Evolutionary conservation across 2,888 invertebrate species (phyloP).

Genomic region (Drosophila anomelani): DNA sequence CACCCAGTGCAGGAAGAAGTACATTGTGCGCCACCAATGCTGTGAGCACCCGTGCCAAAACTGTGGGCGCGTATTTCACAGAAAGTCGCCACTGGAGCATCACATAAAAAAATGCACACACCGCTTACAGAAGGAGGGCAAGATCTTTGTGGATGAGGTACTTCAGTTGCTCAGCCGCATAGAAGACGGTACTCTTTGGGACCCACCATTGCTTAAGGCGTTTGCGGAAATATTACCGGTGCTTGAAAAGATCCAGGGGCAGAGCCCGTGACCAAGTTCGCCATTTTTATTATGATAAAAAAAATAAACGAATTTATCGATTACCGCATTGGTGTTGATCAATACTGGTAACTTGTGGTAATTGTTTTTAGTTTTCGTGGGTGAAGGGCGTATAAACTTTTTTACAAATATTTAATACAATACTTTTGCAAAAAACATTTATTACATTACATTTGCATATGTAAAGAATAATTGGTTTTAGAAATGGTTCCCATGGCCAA

Average conservation of each 20-base stretch:
- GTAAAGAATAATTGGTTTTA: not conserved
- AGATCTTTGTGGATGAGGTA: conserved; percentile 1
- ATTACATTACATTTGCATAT: not conserved
- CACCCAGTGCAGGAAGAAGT: conserved; percentile 4
- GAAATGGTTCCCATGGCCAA: not conserved
- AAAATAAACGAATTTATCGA: conserved; percentile 4
- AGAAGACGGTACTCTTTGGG: conserved; percentile 26
- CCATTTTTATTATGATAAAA: not conserved
- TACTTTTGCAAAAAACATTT: too few species aligned
- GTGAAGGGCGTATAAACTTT: not conserved
- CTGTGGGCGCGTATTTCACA: not conserved
- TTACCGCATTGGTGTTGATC: not conserved
- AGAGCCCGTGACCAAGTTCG: not conserved
- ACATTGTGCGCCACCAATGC: not conserved
- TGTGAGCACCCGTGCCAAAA: not conserved
- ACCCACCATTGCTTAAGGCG: conserved; percentile 24
- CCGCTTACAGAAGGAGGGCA: not conserved
- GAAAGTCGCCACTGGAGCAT: not conserved
- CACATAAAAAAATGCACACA: not conserved
- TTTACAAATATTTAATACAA: not conserved
- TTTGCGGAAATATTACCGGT: conserved; percentile 30
- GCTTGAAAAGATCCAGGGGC: conserved; percentile 18
- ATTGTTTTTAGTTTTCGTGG: not conserved
- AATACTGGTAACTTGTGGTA: not conserved
- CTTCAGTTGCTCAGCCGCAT: conserved; percentile 25